phyloP scores from a whole-genome alignment of 1,140 invertebrate genomes.

The Formica selysi region DNA sequence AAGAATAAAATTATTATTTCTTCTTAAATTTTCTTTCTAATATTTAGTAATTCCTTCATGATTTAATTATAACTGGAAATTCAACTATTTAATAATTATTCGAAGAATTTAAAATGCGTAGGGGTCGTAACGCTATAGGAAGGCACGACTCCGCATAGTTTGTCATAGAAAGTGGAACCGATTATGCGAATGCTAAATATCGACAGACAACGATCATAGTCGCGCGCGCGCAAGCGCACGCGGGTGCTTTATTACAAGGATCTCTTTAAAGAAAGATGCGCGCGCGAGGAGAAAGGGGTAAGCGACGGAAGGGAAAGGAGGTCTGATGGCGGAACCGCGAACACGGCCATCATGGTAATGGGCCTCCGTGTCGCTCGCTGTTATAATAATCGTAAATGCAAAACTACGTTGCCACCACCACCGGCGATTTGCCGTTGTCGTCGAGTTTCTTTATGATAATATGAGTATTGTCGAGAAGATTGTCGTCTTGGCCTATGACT shows the following conservation, averaged over 20 bases:
- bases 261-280: constrained; percentile 24
- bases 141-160: background rate
- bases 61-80: too few relatives aligned
- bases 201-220: constrained; percentile 9
- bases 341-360: constrained; percentile 60
- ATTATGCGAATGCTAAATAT: constrained; percentile 63
- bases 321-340: constrained; percentile 50
- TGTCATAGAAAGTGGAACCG: constrained; percentile 1
- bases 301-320: constrained; percentile 18
- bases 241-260: constrained; percentile 51
- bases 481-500: constrained; percentile 52
- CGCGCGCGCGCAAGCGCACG: background rate
- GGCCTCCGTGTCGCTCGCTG: constrained; percentile 39
- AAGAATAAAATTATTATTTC: too few relatives aligned
- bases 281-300: background rate
- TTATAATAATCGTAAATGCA: constrained; percentile 74
- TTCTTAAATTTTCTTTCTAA: too few relatives aligned
- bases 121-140: too few relatives aligned
- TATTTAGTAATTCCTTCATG: too few relatives aligned
- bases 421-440: background rate
- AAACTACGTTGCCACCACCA: constrained; percentile 43
- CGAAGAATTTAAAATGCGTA: too few relatives aligned
- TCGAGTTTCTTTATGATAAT: constrained; percentile 66
- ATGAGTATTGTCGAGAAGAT: constrained; percentile 59
- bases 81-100: too few relatives aligned